phyloP scores from a whole-genome alignment of 2,113 vertebrate species.

The Herpetotheres cachinnans region DNA sequence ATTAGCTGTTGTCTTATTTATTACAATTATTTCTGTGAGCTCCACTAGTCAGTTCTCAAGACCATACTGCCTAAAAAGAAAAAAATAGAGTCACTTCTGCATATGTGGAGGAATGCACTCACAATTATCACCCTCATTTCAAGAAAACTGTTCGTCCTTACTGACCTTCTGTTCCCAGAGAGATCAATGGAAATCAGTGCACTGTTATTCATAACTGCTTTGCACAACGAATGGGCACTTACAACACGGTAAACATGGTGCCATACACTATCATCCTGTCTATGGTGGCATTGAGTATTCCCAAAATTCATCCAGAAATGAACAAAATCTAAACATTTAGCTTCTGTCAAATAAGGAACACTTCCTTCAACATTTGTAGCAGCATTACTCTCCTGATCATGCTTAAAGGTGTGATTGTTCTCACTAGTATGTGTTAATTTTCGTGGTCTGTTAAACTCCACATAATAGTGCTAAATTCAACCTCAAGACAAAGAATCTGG shows the following conservation, averaged over 20 bases:
- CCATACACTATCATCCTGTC: not conserved
- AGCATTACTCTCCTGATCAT: not conserved
- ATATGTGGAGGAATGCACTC: not conserved
- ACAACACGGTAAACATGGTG: fast-evolving
- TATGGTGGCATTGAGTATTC: not conserved
- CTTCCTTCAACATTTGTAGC: not conserved
- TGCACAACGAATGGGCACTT: not conserved
- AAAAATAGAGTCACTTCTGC: not conserved
- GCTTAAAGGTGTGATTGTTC: not conserved
- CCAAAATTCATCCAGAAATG: not conserved
- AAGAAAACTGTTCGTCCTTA: not conserved
- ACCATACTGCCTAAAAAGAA: not conserved
- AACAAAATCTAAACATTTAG: not conserved
- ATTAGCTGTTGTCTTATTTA: not conserved
- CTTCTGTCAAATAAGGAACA: not conserved
- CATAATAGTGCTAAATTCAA: not conserved
- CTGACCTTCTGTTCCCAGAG: not conserved
- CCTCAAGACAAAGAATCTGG: not conserved
- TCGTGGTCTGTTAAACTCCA: not conserved
- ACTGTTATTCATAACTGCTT: not conserved
- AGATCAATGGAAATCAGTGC: not conserved
- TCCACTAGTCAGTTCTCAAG: not conserved
- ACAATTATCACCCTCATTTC: not conserved
- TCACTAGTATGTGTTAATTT: not conserved
- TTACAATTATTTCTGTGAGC: not conserved